Percentiles rank a stretch among this genome's conserved stretches.
These are phyloP conservation scores for Hypsopygia costalis DNA, from an alignment of 2,888 invertebrate genomes.

Conservation along the genomic window DNA sequence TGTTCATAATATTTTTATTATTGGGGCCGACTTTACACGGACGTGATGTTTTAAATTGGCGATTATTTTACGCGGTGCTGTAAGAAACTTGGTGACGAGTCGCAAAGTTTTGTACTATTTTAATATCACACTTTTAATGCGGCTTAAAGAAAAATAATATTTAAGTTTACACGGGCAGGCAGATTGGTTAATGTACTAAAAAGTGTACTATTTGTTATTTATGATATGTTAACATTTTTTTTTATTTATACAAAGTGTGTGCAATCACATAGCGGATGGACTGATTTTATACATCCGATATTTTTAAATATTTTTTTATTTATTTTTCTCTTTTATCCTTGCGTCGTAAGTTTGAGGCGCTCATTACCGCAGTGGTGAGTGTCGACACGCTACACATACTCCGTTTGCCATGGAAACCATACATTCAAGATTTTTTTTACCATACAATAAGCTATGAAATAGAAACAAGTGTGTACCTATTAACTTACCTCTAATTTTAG, in stretches of 20 bases:
- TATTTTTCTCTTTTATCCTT: slow-evolving; percentile 22
- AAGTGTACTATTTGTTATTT: slow-evolving; percentile 40
- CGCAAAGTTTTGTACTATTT: slow-evolving; percentile 41
- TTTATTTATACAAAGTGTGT: slow-evolving; percentile 58
- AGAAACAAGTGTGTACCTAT: slow-evolving; percentile 75
- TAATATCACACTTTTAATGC: slow-evolving; percentile 37
- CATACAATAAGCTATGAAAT: slow-evolving; percentile 60
- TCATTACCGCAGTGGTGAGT: slow-evolving; percentile 19
- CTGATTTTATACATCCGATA: slow-evolving; percentile 66
- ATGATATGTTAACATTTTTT: slow-evolving; percentile 37
- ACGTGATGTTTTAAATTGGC: slow-evolving; percentile 34
- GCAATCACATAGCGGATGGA: slow-evolving; percentile 70
- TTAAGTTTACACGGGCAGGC: slow-evolving; percentile 24
- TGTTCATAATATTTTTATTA: slow-evolving; percentile 20
- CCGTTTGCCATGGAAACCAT: slow-evolving; percentile 51
- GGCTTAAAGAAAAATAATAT: slow-evolving; percentile 37
- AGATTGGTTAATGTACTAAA: slow-evolving; percentile 24
- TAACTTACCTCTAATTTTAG: slow-evolving; percentile 78
- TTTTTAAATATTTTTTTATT: slow-evolving; percentile 27
- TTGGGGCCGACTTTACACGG: slow-evolving; percentile 37
- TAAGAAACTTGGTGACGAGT: slow-evolving; percentile 23
- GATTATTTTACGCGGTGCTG: slow-evolving; percentile 33
- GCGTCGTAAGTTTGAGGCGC: slow-evolving; percentile 34
- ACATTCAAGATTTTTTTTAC: slow-evolving; percentile 39
- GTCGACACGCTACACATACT: slow-evolving; percentile 17